Base-by-base conservation (phyloP, 2,797 vertebrate species). In the Phalloptychus januarius region DNA sequence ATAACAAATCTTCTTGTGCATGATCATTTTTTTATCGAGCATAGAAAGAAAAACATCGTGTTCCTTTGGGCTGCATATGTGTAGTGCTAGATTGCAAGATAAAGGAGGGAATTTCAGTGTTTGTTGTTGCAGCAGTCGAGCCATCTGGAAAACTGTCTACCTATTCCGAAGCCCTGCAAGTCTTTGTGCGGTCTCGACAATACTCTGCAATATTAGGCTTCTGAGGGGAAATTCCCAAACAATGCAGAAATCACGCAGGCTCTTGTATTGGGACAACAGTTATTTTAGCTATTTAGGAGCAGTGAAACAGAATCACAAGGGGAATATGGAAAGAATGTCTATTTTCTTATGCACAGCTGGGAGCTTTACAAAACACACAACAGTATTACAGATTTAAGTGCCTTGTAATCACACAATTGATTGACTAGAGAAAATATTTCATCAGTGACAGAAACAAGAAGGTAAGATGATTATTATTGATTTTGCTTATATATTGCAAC, bases 31-130 rank as follows among this genome's bases (percentile, higher is more conserved):
- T 77, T 89, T 67, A 69, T 82, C 58, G 48, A 69, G 82, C 75
- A 56, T 40, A 42, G 54, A 82, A 83, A 79, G 86, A 74, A 84
- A 85, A 80, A 71, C 81, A 87, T 86, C 71, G 83, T 81, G 84
- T 92, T 91, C 79, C 75, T 81, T 84, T 90, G 89, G 89, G 89
- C 91, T 85, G 82, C 28, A 0, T 33, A 28, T 80, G 80, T 86
- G 83, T 82, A 88, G 91, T 54, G 83, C 77, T 75, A 91, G 92
- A 88, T 92, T 79, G 65, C 42, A 44, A 89, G 93, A 94, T 94
- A 94, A 93, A 91, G 88, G 90, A 83, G 87, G 91, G 93, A 95
- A 95, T 94, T 92, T 79, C 87, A 86, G 79, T 95, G 94, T 95
- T 95, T 95, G 86, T 94, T 94, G 89, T 94, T 94, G 79, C 84